phyloP scores from a whole-genome alignment of 2,888 invertebrate genomes.

The Salpingus planirostris region DNA sequence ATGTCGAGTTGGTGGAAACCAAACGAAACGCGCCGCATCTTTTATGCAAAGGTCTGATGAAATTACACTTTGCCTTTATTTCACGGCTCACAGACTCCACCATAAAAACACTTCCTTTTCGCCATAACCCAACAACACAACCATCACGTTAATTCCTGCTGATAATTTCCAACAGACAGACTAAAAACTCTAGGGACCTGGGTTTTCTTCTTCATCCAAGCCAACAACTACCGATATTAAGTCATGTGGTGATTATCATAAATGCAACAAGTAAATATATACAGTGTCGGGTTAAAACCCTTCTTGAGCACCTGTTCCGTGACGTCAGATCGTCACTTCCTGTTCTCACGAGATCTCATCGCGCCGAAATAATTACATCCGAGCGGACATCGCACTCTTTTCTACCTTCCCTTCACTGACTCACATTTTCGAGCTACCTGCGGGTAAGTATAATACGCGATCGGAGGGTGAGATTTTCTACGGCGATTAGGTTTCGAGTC shows the following conservation, averaged over 20 bases:
- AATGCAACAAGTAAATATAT: background rate
- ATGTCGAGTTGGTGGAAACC: no score
- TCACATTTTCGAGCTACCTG: slow-evolving; percentile 4
- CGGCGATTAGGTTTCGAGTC: slow-evolving; percentile 1
- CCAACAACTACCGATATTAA: background rate
- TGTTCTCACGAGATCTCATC: slow-evolving; percentile 43
- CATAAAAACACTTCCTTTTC: background rate
- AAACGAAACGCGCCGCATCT: no score
- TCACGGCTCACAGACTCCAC: slow-evolving; percentile 8
- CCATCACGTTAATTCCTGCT: no score
- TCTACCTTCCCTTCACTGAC: slow-evolving; percentile 17
- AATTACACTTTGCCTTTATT: slow-evolving; percentile 13
- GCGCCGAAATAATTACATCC: slow-evolving; percentile 40
- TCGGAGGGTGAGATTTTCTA: no score
- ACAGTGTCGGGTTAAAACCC: slow-evolving; percentile 32
- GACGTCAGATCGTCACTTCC: slow-evolving; percentile 37
- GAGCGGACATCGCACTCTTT: slow-evolving; percentile 30
- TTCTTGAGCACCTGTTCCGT: slow-evolving; percentile 36
- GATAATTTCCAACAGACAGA: no score
- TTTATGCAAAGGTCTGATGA: slow-evolving; percentile 8
- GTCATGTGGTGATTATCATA: no score
- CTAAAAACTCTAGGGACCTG: no score
- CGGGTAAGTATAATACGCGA: no score
- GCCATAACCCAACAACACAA: no score
- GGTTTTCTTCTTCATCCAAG: no score